These are phyloP conservation scores for Bostrychus sinensis DNA, from an alignment of 2,113 vertebrate genomes.

Conservation along the genomic window DNA sequence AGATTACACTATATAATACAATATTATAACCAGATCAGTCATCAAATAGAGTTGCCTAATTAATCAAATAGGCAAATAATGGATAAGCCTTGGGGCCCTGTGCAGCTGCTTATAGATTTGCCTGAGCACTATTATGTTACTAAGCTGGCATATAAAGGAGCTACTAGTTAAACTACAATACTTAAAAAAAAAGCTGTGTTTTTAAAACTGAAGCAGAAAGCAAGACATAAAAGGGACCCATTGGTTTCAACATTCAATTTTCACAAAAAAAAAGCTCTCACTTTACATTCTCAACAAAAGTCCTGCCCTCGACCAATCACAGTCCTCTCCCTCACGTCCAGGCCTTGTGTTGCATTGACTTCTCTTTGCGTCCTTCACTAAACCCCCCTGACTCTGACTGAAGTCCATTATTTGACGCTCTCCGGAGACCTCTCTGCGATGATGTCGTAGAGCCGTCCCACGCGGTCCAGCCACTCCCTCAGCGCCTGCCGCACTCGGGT, in stretches of 20 bases:
- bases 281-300: not conserved
- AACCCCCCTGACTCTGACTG: not conserved
- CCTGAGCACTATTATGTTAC: too few relatives aligned
- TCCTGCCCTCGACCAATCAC: not conserved
- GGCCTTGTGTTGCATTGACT: too few relatives aligned
- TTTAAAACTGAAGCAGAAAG: not conserved
- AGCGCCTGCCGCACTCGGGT: constrained; percentile 91
- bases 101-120: too few relatives aligned
- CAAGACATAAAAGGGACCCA: constrained; percentile 17
- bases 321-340: not conserved
- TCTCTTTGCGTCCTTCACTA: not conserved
- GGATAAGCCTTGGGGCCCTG: too few relatives aligned
- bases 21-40: too few relatives aligned
- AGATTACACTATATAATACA: too few relatives aligned
- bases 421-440: constrained; percentile 60
- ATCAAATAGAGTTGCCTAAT: too few relatives aligned
- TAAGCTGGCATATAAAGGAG: not conserved
- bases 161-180: not conserved
- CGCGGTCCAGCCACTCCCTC: constrained; percentile 92
- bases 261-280: not conserved
- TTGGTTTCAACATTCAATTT: not conserved
- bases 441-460: constrained; percentile 95
- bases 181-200: not conserved
- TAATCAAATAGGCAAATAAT: too few relatives aligned
- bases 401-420: not conserved